These are phyloP conservation scores for Coenonympha glycerion DNA, from an alignment of 2,888 invertebrate species.

Conservation along the genomic window DNA sequence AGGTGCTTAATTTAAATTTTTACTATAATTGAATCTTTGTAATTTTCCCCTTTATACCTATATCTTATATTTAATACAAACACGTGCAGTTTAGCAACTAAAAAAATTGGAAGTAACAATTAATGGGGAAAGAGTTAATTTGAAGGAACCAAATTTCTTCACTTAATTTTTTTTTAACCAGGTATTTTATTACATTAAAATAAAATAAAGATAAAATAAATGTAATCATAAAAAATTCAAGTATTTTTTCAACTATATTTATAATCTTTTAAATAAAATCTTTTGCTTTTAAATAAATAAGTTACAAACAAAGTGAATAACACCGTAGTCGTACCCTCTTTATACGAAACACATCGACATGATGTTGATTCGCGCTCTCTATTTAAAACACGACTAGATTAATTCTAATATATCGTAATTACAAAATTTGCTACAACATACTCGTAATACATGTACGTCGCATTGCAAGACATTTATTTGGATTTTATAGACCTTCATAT, in stretches of 20 bases:
- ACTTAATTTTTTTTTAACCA: too few species aligned
- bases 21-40: background rate
- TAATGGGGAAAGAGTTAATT: too few species aligned
- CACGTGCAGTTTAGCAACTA: background rate
- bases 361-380: background rate
- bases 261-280: too few species aligned
- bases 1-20: background rate
- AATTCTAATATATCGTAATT: conserved; percentile 39
- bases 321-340: background rate
- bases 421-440: conserved; percentile 54
- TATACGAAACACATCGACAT: background rate
- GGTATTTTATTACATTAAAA: too few species aligned
- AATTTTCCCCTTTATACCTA: too few species aligned
- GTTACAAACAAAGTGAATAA: background rate
- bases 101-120: too few species aligned
- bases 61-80: background rate
- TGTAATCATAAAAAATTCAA: too few species aligned
- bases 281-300: too few species aligned
- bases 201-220: too few species aligned
- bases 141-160: too few species aligned
- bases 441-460: conserved; percentile 36
- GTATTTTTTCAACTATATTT: too few species aligned
- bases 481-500: too few species aligned
- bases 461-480: conserved; percentile 49
- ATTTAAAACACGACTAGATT: conserved; percentile 27